Evolutionary conservation across 1,140 invertebrate genomes (phyloP).

Genomic region (Rhagoletis pomonella): DNA sequence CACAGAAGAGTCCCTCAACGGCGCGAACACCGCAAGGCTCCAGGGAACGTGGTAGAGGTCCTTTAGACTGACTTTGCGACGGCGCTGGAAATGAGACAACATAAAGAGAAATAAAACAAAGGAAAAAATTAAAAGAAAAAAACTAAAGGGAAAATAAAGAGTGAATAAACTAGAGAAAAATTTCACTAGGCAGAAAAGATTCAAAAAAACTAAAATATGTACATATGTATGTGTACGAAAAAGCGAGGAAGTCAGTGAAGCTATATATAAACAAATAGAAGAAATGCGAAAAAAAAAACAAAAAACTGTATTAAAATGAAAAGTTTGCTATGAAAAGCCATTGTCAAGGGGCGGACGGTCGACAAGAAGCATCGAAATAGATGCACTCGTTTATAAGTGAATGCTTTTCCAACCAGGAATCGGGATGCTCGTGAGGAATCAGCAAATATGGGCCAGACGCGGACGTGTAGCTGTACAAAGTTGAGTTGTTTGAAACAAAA

Average conservation of each 20-base stretch:
- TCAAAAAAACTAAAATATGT: background rate
- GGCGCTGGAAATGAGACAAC: background rate
- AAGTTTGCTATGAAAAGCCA: conserved; percentile 16
- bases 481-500: background rate
- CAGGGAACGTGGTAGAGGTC: background rate
- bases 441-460: background rate
- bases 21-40: background rate
- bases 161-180: background rate
- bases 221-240: too few species aligned
- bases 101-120: background rate
- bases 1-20: conserved; percentile 1
- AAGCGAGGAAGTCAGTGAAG: background rate
- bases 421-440: background rate
- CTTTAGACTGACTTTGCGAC: conserved; percentile 7
- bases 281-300: background rate
- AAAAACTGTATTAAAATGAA: conserved; percentile 28
- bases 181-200: background rate
- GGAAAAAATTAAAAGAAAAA: background rate
- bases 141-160: background rate
- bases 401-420: too few species aligned
- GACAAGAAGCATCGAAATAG: background rate
- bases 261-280: background rate
- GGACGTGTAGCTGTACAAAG: background rate
- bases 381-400: too few species aligned
- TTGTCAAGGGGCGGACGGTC: background rate